Conservation (phyloP, 2,888 invertebrate species). For the Omphaloscelis lunosa region DNA sequence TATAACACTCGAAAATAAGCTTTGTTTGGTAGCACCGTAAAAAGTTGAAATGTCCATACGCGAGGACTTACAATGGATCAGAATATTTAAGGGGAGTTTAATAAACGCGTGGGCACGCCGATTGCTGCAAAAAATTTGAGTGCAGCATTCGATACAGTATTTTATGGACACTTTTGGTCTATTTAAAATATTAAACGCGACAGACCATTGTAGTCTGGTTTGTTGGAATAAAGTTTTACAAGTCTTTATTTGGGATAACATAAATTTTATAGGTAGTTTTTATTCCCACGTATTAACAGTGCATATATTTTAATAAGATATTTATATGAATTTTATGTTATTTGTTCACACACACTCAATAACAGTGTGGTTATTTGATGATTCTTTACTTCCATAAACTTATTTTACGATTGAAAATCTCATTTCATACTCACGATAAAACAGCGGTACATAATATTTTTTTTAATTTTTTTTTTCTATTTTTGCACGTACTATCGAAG, state of each 20-base stretch:
- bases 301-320: slow-evolving; percentile 27
- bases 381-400: background rate
- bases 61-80: slow-evolving; percentile 80
- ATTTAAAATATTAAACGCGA: slow-evolving; percentile 72
- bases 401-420: slow-evolving; percentile 21
- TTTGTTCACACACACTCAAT: slow-evolving; percentile 39
- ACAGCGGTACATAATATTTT: background rate
- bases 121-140: slow-evolving; percentile 79
- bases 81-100: slow-evolving; percentile 82
- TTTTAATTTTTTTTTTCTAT: background rate
- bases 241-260: slow-evolving; percentile 73
- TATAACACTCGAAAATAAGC: slow-evolving; percentile 86
- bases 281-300: slow-evolving; percentile 57
- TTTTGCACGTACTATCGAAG: too few relatives aligned
- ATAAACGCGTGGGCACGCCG: slow-evolving; percentile 74
- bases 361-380: slow-evolving; percentile 12
- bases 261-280: slow-evolving; percentile 62
- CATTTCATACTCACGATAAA: background rate
- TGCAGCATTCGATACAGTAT: slow-evolving; percentile 71
- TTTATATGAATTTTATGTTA: slow-evolving; percentile 24
- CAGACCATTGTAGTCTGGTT: slow-evolving; percentile 65
- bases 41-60: slow-evolving; percentile 86
- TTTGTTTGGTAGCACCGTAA: slow-evolving; percentile 83
- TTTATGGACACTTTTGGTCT: slow-evolving; percentile 79
- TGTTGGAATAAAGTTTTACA: slow-evolving; percentile 70